Conservation (phyloP, 2,113 vertebrate species). For the Carassius carassius region DNA sequence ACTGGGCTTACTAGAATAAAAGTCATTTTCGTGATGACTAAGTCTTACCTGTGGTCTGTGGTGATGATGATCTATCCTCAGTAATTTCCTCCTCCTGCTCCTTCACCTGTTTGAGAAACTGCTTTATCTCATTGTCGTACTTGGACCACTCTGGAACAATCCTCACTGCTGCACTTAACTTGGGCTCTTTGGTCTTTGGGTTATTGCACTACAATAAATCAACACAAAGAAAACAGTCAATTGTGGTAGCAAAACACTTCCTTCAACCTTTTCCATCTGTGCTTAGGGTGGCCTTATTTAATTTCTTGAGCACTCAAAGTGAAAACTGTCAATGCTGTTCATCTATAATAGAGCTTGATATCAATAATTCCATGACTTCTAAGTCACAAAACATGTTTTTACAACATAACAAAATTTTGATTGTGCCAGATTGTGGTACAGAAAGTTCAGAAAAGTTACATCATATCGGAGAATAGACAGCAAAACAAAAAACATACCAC, state of each 20-base stretch:
- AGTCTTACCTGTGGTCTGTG: slow-evolving; percentile 60
- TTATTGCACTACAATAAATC: slow-evolving; percentile 89
- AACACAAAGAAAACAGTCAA: slow-evolving; percentile 56
- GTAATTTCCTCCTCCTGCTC: slow-evolving; percentile 62
- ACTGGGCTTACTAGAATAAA: background rate
- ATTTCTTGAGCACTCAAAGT: slow-evolving; percentile 3
- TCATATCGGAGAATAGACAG: background rate
- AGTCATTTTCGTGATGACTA: background rate
- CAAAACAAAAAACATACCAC: background rate
- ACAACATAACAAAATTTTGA: background rate
- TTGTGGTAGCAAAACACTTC: slow-evolving; percentile 50
- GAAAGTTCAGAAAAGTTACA: background rate
- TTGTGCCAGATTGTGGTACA: no score
- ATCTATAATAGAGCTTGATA: slow-evolving; percentile 14
- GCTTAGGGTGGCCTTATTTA: background rate
- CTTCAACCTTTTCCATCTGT: background rate
- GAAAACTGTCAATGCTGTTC: background rate
- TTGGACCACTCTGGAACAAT: slow-evolving; percentile 92
- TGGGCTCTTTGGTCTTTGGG: slow-evolving; percentile 97
- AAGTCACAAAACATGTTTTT: background rate
- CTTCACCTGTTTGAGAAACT: slow-evolving; percentile 74
- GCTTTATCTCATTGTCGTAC: slow-evolving; percentile 88
- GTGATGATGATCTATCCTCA: slow-evolving; percentile 14
- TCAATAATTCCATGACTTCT: background rate
- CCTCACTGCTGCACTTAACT: slow-evolving; percentile 87